Evolutionary conservation across 2,113 vertebrate species (phyloP), one percentile per base, ranked within the genome.

Genomic region (Paralichthys olivaceus): DNA sequence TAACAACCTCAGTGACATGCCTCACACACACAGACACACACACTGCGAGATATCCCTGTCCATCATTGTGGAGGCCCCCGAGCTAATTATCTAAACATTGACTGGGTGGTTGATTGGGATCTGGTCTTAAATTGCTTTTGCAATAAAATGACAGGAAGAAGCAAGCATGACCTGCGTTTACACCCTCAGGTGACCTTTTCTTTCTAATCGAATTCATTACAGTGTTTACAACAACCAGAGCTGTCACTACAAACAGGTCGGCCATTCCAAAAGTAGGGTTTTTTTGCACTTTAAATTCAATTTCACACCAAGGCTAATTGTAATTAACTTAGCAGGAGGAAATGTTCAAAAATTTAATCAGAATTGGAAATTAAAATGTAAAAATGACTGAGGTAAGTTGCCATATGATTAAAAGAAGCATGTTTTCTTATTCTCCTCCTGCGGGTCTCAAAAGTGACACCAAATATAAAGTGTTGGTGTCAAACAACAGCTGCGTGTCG

Each of bases 41-140:
- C 72, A 80, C 86, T 82, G 73, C 72, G 69, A 88, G 76, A 89
- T 83, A 88, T 78, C 62, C 79, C 71, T 76, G 84, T 83, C 86
- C 78, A 71, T 86, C 79, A 81, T 73, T 57, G 72, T 4, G 19
- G 72, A 84, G 75, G 72, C 76, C 87, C 29, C 67, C 74, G 68
- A 22, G 79, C 85, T 90, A 89, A 91, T 92, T 90, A 89, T 72
- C 84, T 82, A 81, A 88, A 85, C 87, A 86, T 83, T 87, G 87
- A 88, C 77, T 82, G 78, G 70, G 81, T 73, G 79, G 56, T 71
- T 71, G 84, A 89, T 85, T 82, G 77, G 77, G 80, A 87, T 87
- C 80, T 78, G 75, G 19, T 74, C 66, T 81, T 76, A 69, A 74
- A 83, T 60, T 23, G 54, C 69, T n/a, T 80, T 70, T 63, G 56